Evolutionary conservation across 2,113 vertebrate species (phyloP).

Genomic region (Siniperca knerii): DNA sequence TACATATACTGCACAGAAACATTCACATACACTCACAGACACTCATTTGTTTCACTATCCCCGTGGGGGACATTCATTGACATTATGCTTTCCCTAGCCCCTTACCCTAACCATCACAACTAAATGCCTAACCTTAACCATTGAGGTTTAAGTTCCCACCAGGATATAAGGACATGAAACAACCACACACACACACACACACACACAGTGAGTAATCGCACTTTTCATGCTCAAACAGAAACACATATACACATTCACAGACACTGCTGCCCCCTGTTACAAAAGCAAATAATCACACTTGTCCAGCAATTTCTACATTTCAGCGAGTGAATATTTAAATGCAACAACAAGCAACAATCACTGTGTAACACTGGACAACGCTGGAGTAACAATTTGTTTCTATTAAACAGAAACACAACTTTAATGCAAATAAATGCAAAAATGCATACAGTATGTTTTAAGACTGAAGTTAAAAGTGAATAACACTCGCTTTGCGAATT

Average conservation of each 20-base stretch:
- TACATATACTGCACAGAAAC: neutral
- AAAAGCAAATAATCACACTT: constrained; percentile 8
- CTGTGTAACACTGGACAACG: no score
- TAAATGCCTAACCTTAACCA: no score
- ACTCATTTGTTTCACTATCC: no score
- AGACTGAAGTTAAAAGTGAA: neutral
- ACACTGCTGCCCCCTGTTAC: neutral
- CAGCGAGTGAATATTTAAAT: neutral
- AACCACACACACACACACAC: neutral
- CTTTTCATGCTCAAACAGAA: neutral
- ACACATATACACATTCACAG: constrained; percentile 7
- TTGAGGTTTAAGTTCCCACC: no score
- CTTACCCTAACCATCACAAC: no score
- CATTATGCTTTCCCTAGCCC: no score
- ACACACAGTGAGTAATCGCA: neutral
- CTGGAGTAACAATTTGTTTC: neutral
- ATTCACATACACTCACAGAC: neutral
- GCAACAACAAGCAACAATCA: neutral
- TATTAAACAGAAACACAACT: neutral
- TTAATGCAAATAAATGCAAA: neutral
- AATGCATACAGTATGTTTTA: neutral
- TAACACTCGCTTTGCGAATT: neutral
- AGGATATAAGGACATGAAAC: no score
- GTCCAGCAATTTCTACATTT: neutral
- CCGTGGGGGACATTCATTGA: no score